These are phyloP conservation scores for Meiosimyza platycephala DNA, from an alignment of 2,888 invertebrate genomes.

Conservation along the genomic window DNA sequence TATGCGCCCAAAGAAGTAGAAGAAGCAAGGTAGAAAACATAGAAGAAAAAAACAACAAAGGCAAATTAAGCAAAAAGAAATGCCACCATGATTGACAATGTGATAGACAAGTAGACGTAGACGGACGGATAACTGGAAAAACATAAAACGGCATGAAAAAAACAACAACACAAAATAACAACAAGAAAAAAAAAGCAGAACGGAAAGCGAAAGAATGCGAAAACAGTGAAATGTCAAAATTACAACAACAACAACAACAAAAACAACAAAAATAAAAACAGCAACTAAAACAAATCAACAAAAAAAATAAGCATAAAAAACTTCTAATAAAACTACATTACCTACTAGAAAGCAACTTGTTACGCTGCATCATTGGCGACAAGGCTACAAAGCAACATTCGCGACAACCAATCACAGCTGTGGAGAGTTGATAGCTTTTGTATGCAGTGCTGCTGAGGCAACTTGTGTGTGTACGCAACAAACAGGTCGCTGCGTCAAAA, in stretches of 20 bases:
- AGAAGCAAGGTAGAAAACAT: neutral
- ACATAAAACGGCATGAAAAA: constrained; percentile 38
- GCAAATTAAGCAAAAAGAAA: constrained; percentile 46
- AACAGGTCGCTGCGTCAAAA: constrained; percentile 45
- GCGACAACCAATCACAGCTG: constrained; percentile 55
- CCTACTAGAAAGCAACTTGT: too few relatives aligned
- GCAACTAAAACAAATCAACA: constrained; percentile 39
- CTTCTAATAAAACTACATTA: too few relatives aligned
- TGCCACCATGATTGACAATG: constrained; percentile 62
- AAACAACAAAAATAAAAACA: too few relatives aligned
- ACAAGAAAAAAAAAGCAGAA: constrained; percentile 46
- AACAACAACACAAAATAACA: constrained; percentile 42
- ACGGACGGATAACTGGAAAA: constrained; percentile 27
- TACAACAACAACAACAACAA: constrained; percentile 50
- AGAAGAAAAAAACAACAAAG: constrained; percentile 31
- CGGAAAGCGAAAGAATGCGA: constrained; percentile 48
- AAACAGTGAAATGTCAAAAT: constrained; percentile 62
- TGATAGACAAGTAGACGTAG: constrained; percentile 42
- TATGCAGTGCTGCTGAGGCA: constrained; percentile 7
- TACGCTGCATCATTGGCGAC: constrained; percentile 41
- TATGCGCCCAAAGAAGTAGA: constrained; percentile 6
- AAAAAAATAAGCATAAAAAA: too few relatives aligned
- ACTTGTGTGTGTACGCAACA: constrained; percentile 38
- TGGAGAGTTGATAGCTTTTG: constrained; percentile 53
- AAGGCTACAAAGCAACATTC: constrained; percentile 48